These are phyloP conservation scores for Cryptocephalus moraei DNA, from an alignment of 2,888 invertebrate genomes.

Conservation along the genomic window DNA sequence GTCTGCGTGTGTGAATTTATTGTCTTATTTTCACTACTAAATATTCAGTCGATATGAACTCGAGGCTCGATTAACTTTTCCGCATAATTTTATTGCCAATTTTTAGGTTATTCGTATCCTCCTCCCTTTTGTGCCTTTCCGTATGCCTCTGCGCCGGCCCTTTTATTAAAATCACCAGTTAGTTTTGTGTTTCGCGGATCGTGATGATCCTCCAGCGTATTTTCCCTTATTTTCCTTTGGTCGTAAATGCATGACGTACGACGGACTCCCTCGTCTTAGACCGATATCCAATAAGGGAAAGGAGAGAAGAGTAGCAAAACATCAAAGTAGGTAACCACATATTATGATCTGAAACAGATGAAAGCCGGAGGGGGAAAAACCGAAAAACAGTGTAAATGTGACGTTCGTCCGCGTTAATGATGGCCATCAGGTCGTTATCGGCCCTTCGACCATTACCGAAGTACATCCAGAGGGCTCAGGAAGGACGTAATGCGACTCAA, in stretches of 20 bases:
- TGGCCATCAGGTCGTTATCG: conserved; percentile 18
- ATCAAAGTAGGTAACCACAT: no score
- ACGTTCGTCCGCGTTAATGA: conserved; percentile 16
- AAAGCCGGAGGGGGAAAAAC: no score
- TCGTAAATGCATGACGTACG: no score
- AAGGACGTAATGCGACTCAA: conserved; percentile 29
- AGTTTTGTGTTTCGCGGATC: no score
- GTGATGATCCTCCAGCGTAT: no score
- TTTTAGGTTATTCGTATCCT: conserved; percentile 27
- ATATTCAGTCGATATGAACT: conserved; percentile 34
- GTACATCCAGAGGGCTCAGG: conserved; percentile 25
- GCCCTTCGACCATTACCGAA: conserved; percentile 19
- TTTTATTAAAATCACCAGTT: conserved; percentile 2
- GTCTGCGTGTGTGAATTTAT: conserved; percentile 33
- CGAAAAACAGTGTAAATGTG: conserved; percentile 9
- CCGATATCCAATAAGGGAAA: no score
- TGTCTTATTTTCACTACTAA: conserved; percentile 35
- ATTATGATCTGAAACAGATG: no score
- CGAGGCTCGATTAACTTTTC: conserved; percentile 30
- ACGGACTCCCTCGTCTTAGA: no score
- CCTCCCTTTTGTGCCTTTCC: conserved; percentile 15
- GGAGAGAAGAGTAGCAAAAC: no score
- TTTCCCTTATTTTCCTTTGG: no score
- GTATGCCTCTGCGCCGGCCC: conserved; percentile 10
- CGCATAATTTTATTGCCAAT: conserved; percentile 36